phyloP scores from a whole-genome alignment of 2,797 vertebrate species.

The Todus mexicanus region DNA sequence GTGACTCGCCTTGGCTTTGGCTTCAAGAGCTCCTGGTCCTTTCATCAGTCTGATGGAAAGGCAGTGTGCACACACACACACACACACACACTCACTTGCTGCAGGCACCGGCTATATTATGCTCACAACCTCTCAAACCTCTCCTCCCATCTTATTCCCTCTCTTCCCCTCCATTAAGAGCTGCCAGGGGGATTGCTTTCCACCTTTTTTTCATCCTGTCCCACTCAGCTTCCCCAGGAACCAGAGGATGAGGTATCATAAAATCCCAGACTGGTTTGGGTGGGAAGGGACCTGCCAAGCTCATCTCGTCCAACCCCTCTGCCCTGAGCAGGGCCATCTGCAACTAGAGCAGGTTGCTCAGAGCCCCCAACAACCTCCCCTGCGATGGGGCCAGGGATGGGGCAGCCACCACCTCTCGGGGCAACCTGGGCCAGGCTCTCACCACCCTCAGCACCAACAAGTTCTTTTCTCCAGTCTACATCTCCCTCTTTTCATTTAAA shows the following conservation, averaged over 20 bases:
- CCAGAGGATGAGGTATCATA: neutral
- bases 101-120: neutral
- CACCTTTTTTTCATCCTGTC: neutral
- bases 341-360: neutral
- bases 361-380: neutral
- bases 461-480: neutral
- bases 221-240: neutral
- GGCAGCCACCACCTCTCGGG: neutral
- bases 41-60: neutral
- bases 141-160: neutral
- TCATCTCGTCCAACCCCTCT: neutral
- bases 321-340: neutral
- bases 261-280: neutral
- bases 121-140: neutral
- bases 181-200: neutral
- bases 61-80: fast-evolving
- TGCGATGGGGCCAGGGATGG: no score
- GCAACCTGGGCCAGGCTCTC: neutral
- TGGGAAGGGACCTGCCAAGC: neutral
- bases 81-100: neutral
- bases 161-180: neutral
- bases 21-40: neutral
- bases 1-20: neutral
- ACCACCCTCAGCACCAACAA: neutral
- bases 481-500: neutral